Percentiles rank a stretch among this genome's conserved stretches.
phyloP scores from a whole-genome alignment of 1,140 invertebrate species.

The Anoplolepis gracilipes region DNA sequence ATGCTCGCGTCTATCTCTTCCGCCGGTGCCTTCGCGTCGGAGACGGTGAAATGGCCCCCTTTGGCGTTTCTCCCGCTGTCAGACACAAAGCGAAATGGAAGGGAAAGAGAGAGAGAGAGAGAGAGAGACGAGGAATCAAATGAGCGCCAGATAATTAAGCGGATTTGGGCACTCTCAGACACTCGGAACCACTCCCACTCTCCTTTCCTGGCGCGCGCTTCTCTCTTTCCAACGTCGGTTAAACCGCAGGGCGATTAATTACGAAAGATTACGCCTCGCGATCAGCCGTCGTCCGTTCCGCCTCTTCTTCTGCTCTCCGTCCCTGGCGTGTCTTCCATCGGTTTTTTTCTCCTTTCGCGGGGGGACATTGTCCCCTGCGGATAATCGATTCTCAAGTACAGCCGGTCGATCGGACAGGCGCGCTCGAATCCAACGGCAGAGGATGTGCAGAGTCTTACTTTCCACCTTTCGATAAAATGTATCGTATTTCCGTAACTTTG shows the following conservation, averaged over 20 bases:
- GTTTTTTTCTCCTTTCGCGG: neutral
- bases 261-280: slow-evolving; percentile 67
- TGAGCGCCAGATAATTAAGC: slow-evolving; percentile 71
- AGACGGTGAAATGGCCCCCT: slow-evolving; percentile 50
- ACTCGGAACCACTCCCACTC: slow-evolving; percentile 49
- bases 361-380: neutral
- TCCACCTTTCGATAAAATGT: slow-evolving; percentile 21
- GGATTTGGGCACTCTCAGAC: slow-evolving; percentile 71
- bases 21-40: neutral
- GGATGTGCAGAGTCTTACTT: neutral
- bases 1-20: slow-evolving; percentile 55
- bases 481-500: neutral
- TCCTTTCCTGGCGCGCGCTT: neutral
- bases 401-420: neutral
- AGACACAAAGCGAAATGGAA: slow-evolving; percentile 55
- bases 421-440: slow-evolving; percentile 24
- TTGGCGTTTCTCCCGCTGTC: slow-evolving; percentile 29
- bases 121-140: slow-evolving; percentile 65
- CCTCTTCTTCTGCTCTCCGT: slow-evolving; percentile 28
- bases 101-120: neutral
- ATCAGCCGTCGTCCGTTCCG: slow-evolving; percentile 26
- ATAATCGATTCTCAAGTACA: slow-evolving; percentile 59
- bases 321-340: neutral
- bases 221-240: slow-evolving; percentile 56
- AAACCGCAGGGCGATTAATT: slow-evolving; percentile 71